Percentiles rank a stretch among this genome's conserved stretches.
phyloP scores from a whole-genome alignment of 2,797 vertebrate species.

The Coregonus ussuriensis region DNA sequence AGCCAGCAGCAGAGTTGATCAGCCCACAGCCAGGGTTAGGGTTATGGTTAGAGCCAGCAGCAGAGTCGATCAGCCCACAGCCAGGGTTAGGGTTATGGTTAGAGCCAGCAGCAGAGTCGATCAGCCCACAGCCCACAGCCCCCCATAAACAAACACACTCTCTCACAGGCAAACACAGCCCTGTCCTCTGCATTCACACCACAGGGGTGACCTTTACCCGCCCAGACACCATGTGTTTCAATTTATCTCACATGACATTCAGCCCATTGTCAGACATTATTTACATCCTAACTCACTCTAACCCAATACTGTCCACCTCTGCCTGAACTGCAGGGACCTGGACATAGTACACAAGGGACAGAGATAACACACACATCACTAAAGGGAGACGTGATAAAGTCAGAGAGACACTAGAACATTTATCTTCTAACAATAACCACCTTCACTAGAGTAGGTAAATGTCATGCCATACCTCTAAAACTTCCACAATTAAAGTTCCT shows the following conservation, averaged over 20 bases:
- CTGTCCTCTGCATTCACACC: conserved; percentile 26
- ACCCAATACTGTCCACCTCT: conserved; percentile 31
- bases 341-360: not conserved
- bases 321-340: conserved; percentile 22
- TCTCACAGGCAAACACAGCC: conserved; percentile 51
- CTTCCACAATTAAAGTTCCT: not conserved
- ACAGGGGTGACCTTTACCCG: conserved; percentile 22
- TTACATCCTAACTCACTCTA: conserved; percentile 45
- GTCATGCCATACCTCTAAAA: not conserved
- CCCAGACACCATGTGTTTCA: conserved; percentile 36
- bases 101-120: too few species aligned
- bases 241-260: conserved; percentile 47
- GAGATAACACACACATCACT: conserved; percentile 7
- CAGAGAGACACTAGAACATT: not conserved
- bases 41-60: too few species aligned
- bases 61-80: too few species aligned
- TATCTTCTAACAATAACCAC: not conserved
- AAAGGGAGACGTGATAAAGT: not conserved
- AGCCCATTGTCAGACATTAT: conserved; percentile 52
- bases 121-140: not conserved
- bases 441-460: not conserved
- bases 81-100: too few species aligned
- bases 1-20: too few species aligned
- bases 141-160: conserved; percentile 30
- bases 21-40: too few species aligned